Conservation (phyloP, 2,113 vertebrate genomes). For the Pangasianodon gigas region DNA sequence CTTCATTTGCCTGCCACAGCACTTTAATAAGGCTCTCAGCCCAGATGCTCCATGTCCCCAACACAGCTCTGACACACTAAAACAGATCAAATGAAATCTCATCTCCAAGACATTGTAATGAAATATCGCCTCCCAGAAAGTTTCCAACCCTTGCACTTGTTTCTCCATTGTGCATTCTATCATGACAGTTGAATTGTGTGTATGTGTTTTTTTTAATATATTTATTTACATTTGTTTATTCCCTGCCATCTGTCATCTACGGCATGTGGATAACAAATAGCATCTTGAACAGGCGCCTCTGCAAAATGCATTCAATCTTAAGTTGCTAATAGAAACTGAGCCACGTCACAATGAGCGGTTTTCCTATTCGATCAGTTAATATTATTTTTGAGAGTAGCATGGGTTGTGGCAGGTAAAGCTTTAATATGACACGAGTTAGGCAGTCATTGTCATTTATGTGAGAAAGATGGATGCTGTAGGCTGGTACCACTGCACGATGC, state of each 20-base stretch:
- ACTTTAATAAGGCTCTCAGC: conserved; percentile 53
- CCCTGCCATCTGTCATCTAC: conserved; percentile 62
- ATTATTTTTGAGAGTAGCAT: conserved; percentile 52
- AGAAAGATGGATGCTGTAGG: conserved; percentile 64
- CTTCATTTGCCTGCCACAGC: conserved; percentile 55
- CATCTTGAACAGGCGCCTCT: conserved; percentile 42
- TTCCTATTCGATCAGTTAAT: conserved; percentile 55
- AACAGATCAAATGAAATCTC: conserved; percentile 53
- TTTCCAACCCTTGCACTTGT: background rate
- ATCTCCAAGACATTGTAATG: conserved; percentile 13
- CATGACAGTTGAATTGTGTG: background rate
- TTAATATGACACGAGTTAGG: conserved; percentile 58
- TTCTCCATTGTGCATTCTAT: conserved; percentile 6
- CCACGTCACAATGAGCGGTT: conserved; percentile 52
- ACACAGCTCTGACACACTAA: conserved; percentile 51
- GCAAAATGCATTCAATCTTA: conserved; percentile 55
- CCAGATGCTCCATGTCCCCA: conserved; percentile 30
- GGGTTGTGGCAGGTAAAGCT: conserved; percentile 57
- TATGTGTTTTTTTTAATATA: background rate
- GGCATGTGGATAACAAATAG: conserved; percentile 60
- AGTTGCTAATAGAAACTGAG: conserved; percentile 62
- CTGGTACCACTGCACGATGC: background rate
- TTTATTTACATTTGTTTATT: conserved; percentile 62
- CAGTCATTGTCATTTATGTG: conserved; percentile 60
- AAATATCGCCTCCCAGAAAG: conserved; percentile 26